Evolutionary conservation across 2,888 invertebrate genomes (phyloP), one percentile per base, ranked within the genome.

Genomic region (Acanthopleura granulata): DNA sequence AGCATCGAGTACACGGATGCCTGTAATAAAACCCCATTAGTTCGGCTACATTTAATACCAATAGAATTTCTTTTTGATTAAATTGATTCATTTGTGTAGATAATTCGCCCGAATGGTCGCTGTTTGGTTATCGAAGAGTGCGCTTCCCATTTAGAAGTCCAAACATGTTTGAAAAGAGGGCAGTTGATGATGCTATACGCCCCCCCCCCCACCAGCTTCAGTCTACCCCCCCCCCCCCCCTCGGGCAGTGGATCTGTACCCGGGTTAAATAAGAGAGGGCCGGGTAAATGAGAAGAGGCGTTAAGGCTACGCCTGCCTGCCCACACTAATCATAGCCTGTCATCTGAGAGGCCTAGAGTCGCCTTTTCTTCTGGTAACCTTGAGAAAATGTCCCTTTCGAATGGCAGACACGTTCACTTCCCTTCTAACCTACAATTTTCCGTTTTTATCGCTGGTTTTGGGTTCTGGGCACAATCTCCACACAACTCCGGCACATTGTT

Each of bases 291-390:
- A 25, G 22, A 16, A 27, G 66, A 27, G 66, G 66, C 29, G 66
- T 66, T 18, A 15, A 22, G 29, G 66, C 6, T 27, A 66, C 66
- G 66, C 27, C 25, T 25, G 25, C 66, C 16, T 66, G 66, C 27
- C 29, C 66, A 27, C 22, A 22, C 16, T 66, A 66, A 66, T 27
- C 16, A 66, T 66, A 66, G 66, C 66, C 29, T 66, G 66, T 66
- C 66, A 66, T 22, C 16, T 18, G 27, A 6, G 22, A 12, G 22
- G 6, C 3, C 12, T 12, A 4, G n/a, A 57, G n/a, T 22, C 18
- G 22, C 18, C 57, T 22, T 57, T 57, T 57, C 57, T 57, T 57
- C 22, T 57, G 18, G 12, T 57, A 57, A n/a, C 22, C 22, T 22
- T 57, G 22, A 57, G 57, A n/a, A 57, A 57, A 57, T 57, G 22